Percentiles rank a stretch among this genome's conserved stretches.
These are phyloP conservation scores for Plagodis pulveraria DNA, from an alignment of 2,888 invertebrate species.

Conservation along the genomic window DNA sequence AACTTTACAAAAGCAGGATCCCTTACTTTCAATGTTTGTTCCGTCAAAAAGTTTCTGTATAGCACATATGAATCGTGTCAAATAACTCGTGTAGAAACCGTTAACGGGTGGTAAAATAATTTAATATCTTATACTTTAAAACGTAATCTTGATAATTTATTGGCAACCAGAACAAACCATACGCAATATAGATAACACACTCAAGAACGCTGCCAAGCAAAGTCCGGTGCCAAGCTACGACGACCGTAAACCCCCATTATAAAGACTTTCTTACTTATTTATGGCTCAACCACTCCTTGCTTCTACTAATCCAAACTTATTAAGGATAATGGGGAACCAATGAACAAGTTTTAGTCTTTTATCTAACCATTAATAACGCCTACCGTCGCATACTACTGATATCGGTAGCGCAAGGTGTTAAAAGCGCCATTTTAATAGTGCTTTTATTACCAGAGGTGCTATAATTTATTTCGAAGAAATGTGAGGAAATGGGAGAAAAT, in stretches of 20 bases:
- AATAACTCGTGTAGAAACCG: too few species aligned
- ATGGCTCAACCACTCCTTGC: slow-evolving; percentile 66
- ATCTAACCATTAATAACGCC: slow-evolving; percentile 55
- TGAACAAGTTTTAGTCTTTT: slow-evolving; percentile 79
- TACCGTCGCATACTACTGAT: slow-evolving; percentile 4
- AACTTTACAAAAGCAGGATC: too few species aligned
- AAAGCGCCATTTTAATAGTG: slow-evolving; percentile 26
- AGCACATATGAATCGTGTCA: too few species aligned
- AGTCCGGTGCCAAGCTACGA: slow-evolving; percentile 40
- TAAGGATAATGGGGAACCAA: slow-evolving; percentile 82
- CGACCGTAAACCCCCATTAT: slow-evolving; percentile 73
- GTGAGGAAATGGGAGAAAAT: slow-evolving; percentile 1
- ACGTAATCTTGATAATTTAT: too few species aligned
- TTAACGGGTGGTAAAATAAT: too few species aligned
- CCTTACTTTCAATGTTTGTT: too few species aligned
- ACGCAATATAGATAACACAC: too few species aligned
- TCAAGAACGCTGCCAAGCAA: slow-evolving; percentile 32
- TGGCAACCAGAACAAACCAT: too few species aligned
- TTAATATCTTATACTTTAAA: too few species aligned
- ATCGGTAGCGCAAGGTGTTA: slow-evolving; percentile 5
- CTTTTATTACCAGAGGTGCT: slow-evolving; percentile 7
- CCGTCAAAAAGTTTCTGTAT: too few species aligned
- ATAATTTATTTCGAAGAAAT: slow-evolving; percentile 2
- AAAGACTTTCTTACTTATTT: slow-evolving; percentile 76
- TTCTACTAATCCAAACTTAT: slow-evolving; percentile 81